Evolutionary conservation across 2,888 invertebrate species (phyloP).

Genomic region (Pherbina coryleti): DNA sequence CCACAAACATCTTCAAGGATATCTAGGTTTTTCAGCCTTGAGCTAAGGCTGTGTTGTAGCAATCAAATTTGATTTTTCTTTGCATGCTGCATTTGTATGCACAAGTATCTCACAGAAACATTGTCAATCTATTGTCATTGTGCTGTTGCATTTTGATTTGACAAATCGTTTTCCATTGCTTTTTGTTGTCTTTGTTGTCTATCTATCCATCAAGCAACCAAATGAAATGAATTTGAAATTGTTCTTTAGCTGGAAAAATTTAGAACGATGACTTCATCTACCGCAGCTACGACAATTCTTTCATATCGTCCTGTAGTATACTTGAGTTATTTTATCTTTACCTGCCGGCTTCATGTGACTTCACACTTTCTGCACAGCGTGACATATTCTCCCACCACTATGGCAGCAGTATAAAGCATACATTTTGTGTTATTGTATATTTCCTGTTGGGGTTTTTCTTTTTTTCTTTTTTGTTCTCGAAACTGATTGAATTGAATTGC

Average conservation of each 20-base stretch:
- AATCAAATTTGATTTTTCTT: too few relatives aligned
- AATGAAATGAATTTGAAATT: too few relatives aligned
- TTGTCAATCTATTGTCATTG: not conserved
- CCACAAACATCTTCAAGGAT: too few relatives aligned
- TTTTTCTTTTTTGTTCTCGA: not conserved
- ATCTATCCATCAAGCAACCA: too few relatives aligned
- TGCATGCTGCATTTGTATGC: not conserved
- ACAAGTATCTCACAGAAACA: not conserved
- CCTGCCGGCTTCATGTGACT: not conserved
- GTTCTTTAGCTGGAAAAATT: too few relatives aligned
- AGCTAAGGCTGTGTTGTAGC: too few relatives aligned
- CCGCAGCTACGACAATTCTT: not conserved
- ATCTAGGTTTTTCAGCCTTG: too few relatives aligned
- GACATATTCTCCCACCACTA: not conserved
- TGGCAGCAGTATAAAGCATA: not conserved
- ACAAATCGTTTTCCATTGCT: not conserved
- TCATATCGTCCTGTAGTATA: not conserved
- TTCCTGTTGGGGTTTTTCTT: not conserved
- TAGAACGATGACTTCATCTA: too few relatives aligned
- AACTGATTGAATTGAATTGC: not conserved
- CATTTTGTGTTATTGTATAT: not conserved
- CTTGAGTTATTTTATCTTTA: not conserved
- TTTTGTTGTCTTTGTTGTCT: not conserved
- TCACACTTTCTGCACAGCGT: not conserved
- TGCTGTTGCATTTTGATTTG: not conserved